phyloP scores from a whole-genome alignment of 2,113 vertebrate genomes.

The Cheilinus undulatus region DNA sequence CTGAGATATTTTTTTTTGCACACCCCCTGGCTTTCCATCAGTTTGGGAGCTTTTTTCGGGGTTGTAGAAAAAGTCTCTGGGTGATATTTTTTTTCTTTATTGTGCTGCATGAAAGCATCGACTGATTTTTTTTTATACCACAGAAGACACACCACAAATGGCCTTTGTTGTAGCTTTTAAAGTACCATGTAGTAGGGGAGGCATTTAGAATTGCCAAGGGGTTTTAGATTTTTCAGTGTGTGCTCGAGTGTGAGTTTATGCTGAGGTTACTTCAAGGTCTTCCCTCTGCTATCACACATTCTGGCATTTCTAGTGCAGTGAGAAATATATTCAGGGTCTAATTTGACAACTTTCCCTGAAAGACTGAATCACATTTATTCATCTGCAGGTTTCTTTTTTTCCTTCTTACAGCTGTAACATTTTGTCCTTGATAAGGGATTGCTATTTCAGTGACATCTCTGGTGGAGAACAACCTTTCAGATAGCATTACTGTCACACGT shows the following conservation, averaged over 20 bases:
- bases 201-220: conserved; percentile 16
- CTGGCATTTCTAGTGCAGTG: conserved; percentile 6
- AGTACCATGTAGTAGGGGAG: background rate
- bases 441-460: conserved; percentile 34
- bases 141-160: background rate
- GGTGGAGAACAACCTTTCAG: conserved; percentile 38
- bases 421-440: conserved; percentile 33
- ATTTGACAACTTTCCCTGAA: conserved; percentile 48
- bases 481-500: conserved; percentile 35
- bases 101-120: conserved; percentile 1
- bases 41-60: background rate
- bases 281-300: conserved; percentile 8
- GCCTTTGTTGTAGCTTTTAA: conserved; percentile 29
- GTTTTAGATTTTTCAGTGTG: background rate
- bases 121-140: background rate
- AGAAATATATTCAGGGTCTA: conserved; percentile 20
- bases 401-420: conserved; percentile 10
- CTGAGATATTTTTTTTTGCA: background rate
- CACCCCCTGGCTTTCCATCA: background rate
- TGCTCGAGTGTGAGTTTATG: background rate
- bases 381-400: background rate
- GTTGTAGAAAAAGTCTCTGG: background rate
- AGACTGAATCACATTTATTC: conserved; percentile 34
- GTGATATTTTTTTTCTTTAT: background rate
- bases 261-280: conserved; percentile 58